A percentile compares a stretch with the other conserved stretches of the same genome.
phyloP scores from a whole-genome alignment of 2,888 invertebrate species.

The Drosophila neotestacea region DNA sequence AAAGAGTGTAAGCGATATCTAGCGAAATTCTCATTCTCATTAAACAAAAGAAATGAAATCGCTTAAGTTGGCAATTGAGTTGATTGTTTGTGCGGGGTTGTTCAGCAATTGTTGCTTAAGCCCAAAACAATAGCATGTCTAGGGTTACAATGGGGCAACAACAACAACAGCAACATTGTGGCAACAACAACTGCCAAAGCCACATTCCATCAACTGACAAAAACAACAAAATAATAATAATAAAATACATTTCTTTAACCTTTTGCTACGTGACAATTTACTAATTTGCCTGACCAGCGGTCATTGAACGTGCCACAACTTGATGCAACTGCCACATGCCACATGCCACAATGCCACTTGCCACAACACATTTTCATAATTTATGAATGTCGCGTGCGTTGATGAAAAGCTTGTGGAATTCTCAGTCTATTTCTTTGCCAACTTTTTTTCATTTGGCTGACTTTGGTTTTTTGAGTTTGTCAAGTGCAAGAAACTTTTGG shows the following conservation, averaged over 20 bases:
- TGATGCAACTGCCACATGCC: constrained; percentile 25
- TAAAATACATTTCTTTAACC: constrained; percentile 31
- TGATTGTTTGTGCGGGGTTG: constrained; percentile 60
- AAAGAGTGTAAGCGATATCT: constrained; percentile 58
- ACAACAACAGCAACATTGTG: constrained; percentile 25
- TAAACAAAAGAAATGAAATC: constrained; percentile 64
- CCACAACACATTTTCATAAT: constrained; percentile 47
- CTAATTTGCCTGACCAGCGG: constrained; percentile 65
- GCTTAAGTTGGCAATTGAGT: constrained; percentile 69
- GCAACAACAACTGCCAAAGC: constrained; percentile 26
- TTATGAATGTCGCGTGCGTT: constrained; percentile 56
- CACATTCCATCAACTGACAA: constrained; percentile 26
- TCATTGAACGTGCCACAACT: constrained; percentile 31
- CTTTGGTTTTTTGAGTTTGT: constrained; percentile 14
- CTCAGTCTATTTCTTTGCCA: constrained; percentile 23
- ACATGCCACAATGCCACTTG: too few relatives aligned
- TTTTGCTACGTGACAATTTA: constrained; percentile 80
- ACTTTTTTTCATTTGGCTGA: constrained; percentile 18
- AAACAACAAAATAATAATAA: constrained; percentile 11
- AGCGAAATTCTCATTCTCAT: constrained; percentile 61
- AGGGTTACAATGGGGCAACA: constrained; percentile 53
- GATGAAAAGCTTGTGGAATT: constrained; percentile 55
- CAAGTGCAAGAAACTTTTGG: constrained; percentile 66
- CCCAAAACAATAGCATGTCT: constrained; percentile 61
- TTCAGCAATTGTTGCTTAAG: constrained; percentile 15